phyloP scores from a whole-genome alignment of 2,797 vertebrate species.

The Pseudotriccus pelzelni region DNA sequence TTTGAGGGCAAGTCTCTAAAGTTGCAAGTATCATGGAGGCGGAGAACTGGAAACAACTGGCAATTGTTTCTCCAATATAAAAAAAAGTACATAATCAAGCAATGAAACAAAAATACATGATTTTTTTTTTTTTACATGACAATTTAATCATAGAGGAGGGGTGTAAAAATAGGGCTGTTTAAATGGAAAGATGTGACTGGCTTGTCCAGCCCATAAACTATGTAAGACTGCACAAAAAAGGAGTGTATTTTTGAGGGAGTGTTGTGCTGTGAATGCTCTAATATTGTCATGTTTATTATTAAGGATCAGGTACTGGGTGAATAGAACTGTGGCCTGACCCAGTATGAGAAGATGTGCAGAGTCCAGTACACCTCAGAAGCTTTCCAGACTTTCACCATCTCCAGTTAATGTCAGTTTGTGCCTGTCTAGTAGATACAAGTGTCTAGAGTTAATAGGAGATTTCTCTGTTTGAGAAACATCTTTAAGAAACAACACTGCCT shows the following conservation, averaged over 20 bases:
- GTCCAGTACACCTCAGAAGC: not conserved
- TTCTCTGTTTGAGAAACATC: not conserved
- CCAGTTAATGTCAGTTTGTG: not conserved
- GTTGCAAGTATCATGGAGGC: not conserved
- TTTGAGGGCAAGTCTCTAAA: not conserved
- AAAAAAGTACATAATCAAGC: not conserved
- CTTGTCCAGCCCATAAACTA: not conserved
- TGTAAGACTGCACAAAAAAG: not conserved
- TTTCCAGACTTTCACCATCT: not conserved
- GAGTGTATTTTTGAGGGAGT: not conserved
- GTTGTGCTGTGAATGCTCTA: not conserved
- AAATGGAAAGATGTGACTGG: not conserved
- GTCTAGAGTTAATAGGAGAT: not conserved
- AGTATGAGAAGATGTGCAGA: not conserved
- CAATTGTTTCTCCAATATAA: not conserved
- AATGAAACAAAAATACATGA: not conserved
- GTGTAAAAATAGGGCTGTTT: not conserved
- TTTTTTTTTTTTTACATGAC: not conserved
- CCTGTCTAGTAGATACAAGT: not conserved
- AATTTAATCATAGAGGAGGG: not conserved
- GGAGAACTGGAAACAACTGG: not conserved
- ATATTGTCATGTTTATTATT: not conserved
- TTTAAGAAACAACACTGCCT: not conserved
- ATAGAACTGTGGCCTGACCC: not conserved
- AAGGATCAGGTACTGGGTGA: not conserved